Conservation (phyloP, 1,140 invertebrate species). For the Stegodyphus dumicola region DNA sequence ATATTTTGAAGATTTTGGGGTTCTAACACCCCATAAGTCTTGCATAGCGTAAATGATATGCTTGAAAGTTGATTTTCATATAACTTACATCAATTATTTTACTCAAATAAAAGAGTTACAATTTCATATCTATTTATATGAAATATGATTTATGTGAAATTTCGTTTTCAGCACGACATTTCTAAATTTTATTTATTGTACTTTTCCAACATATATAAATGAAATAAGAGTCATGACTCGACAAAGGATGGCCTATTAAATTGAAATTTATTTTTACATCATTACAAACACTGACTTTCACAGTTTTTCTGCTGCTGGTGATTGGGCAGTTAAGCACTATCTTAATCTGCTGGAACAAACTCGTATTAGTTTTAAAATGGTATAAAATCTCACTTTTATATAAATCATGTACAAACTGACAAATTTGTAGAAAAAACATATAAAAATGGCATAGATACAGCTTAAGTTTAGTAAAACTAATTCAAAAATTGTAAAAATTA, state of each 20-base stretch:
- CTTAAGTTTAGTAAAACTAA: background rate
- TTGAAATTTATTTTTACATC: conserved; percentile 52
- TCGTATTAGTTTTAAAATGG: conserved; percentile 41
- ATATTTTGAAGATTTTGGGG: too few species aligned
- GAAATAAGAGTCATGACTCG: too few species aligned
- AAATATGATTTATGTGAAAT: too few species aligned
- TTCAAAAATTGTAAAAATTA: conserved; percentile 1
- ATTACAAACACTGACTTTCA: conserved; percentile 21
- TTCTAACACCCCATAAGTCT: too few species aligned
- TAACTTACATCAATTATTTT: too few species aligned
- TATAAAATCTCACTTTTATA: conserved; percentile 60
- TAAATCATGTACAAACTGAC: conserved; percentile 57
- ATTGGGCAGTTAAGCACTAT: background rate
- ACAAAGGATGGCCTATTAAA: conserved; percentile 4
- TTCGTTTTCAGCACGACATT: too few species aligned
- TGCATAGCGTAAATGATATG: too few species aligned
- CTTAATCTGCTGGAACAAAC: conserved; percentile 1
- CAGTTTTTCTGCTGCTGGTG: background rate
- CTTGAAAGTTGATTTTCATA: too few species aligned
- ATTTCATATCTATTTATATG: too few species aligned
- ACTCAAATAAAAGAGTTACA: too few species aligned
- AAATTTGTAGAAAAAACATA: conserved; percentile 43
- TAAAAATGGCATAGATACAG: background rate
- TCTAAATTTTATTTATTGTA: too few species aligned
- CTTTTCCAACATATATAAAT: too few species aligned